Base-by-base conservation (phyloP, 2,888 invertebrate genomes). In the Spisula solida region DNA sequence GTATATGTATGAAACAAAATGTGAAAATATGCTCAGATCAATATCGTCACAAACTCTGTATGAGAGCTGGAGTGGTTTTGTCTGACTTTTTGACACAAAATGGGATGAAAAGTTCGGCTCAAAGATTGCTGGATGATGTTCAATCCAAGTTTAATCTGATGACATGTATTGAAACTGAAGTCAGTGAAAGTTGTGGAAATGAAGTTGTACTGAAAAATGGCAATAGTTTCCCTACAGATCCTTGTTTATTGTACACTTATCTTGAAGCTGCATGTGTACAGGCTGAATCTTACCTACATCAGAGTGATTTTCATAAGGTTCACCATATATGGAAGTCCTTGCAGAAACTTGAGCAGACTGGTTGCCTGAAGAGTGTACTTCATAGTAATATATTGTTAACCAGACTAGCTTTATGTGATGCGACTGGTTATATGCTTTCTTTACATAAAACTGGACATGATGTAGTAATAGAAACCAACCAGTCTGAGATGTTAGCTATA, bases 381-480 rank as follows among this genome's bases (percentile, higher is more conserved):
- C 90, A 92, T 66, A 89, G 92, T 31, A 90, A 91, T 29, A 88
- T 91, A n/a, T 79, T 91, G 25, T 80, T 92, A 78, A 87, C 91
- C 2, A 88, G 91, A 82, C 83, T 92, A 41, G 92, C 92, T n/a
- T 83, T 91, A 5, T 90, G 90, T 89, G 88, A 90, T 47, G 91
- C 86, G 29, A 56, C 90, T 14, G 84, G 88, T 34, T 87, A 86
- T 41, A 87, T 90, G 82, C 81, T 86, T 5, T 88, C 91, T 55
- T 29, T 87, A 6, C 87, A 88, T 81, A 47, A 47, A 25, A 41
- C 20, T 20, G 31, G 60, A 25, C 18, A 12, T 66, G 75, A 85
- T 70, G 5, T 55, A 31, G 18, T 20, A 18, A 47, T 79, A 60
- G 34, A 31, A 31, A 6, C 34, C 10, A 80, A 83, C 78, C 82